A percentile compares a stretch with the other conserved stretches of the same genome.
Conservation (phyloP, 92 coral and sea anemone species). For the Phenganax marumi region DNA sequence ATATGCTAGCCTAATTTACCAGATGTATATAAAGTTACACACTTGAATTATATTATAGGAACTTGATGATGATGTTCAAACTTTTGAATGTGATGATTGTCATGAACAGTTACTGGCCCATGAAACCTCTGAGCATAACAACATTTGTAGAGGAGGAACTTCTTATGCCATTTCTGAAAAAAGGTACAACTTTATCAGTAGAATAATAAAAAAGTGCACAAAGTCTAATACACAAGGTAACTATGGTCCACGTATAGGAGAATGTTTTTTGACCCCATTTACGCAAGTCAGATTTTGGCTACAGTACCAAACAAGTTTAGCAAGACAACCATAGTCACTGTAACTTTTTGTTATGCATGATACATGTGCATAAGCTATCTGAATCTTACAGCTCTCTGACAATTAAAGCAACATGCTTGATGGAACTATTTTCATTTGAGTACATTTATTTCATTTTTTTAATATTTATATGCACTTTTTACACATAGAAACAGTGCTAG, state of each 20-base stretch:
- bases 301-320: too few species aligned
- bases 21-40: neutral
- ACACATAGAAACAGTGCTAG: slow-evolving; percentile 8
- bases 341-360: neutral
- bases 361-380: neutral
- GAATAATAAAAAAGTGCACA: too few species aligned
- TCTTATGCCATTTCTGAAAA: neutral
- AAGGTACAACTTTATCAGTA: neutral
- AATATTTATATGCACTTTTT: neutral
- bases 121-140: neutral
- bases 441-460: neutral
- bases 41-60: neutral
- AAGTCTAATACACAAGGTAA: too few species aligned
- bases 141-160: slow-evolving; percentile 1
- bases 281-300: too few species aligned
- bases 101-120: neutral
- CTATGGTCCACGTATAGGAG: too few species aligned
- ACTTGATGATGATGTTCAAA: neutral
- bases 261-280: too few species aligned
- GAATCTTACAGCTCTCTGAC: neutral
- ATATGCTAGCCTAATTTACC: neutral
- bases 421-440: neutral
- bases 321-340: too few species aligned
- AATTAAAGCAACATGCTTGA: neutral
- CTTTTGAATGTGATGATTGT: slow-evolving; percentile 17